Base-by-base conservation (phyloP, 2,888 invertebrate species). In the Candidula unifasciata region DNA sequence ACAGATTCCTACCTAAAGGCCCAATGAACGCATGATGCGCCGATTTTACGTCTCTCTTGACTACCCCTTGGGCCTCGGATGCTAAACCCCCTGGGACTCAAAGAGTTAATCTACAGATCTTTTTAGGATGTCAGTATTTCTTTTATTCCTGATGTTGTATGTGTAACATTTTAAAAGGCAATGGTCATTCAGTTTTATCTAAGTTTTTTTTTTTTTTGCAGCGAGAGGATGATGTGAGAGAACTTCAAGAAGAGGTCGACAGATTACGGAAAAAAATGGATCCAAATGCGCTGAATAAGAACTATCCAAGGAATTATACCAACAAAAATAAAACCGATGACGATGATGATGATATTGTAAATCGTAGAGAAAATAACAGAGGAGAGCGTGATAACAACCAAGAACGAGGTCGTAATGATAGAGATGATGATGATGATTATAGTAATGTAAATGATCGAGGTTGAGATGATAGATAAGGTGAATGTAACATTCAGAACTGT, bases 141-240 rank as follows among this genome's bases (percentile, higher is more conserved):
- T 64, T 37, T 69, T 52, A n/a, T 80, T 64, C 35, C 30, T 30
- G 30, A 52, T n/a, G 37, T 54, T 44, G 35, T 35, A n/a, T 27
- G 16, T 79, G 24, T 69, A 18, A 69, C n/a, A n/a, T 69, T 44
- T 44, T 10, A 44, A 44, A 44, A 44, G 44, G 13, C 6, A 1
- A 44, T 44, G 8, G 6, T 44, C 44, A 44, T 44, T 27, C 44
- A 13, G 16, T 37, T 24, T 73, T 44, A 33, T 73, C 24, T 21
- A 21, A 35, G 18, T 35, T 76, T 44, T 30, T 30, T 33, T 16
- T 69, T n/a, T 64, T 16, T 68, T 33, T 82, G 81, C 87, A 92
- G 92, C 87, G 93, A 30, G 83, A 88, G n/a, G 92, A 92, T 37
- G 93, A 92, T 82, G 87, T 92, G 35, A 89, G 91, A 74, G 86